Percentiles rank a stretch among this genome's conserved stretches.
Evolutionary conservation across 1,140 invertebrate genomes (phyloP).

Genomic region (Drosophila athabasca): DNA sequence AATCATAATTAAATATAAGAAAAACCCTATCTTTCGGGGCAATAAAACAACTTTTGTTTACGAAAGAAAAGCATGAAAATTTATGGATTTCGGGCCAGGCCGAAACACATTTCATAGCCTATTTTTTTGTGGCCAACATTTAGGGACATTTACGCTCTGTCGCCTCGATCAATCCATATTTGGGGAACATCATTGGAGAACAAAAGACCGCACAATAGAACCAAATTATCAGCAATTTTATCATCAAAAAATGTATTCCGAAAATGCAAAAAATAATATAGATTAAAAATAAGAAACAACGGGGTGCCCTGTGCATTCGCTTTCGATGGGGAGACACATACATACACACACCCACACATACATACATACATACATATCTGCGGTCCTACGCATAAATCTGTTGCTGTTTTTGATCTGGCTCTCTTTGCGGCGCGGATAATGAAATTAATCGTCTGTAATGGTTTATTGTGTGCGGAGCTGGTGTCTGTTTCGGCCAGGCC

Average conservation of each 20-base stretch:
- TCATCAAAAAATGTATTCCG: constrained; percentile 36
- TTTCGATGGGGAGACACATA: constrained; percentile 39
- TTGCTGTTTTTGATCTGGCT: constrained; percentile 71
- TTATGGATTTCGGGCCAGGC: constrained; percentile 16
- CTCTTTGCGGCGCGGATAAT: constrained; percentile 59
- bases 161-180: neutral
- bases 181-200: neutral
- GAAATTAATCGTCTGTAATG: constrained; percentile 82
- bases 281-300: neutral
- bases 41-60: constrained; percentile 26
- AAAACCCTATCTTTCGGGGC: constrained; percentile 14
- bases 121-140: neutral
- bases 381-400: constrained; percentile 73
- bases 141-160: constrained; percentile 4
- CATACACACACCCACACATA: too few species aligned
- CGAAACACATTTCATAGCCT: constrained; percentile 10
- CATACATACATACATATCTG: constrained; percentile 17
- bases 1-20: constrained; percentile 18
- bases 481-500: constrained; percentile 48
- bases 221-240: constrained; percentile 52
- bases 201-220: constrained; percentile 10
- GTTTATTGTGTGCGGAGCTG: constrained; percentile 74
- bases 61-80: constrained; percentile 5
- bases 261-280: constrained; percentile 11
- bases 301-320: constrained; percentile 47